Evolutionary conservation across 2,797 vertebrate species (phyloP).

Genomic region (Aphelocoma californica): DNA sequence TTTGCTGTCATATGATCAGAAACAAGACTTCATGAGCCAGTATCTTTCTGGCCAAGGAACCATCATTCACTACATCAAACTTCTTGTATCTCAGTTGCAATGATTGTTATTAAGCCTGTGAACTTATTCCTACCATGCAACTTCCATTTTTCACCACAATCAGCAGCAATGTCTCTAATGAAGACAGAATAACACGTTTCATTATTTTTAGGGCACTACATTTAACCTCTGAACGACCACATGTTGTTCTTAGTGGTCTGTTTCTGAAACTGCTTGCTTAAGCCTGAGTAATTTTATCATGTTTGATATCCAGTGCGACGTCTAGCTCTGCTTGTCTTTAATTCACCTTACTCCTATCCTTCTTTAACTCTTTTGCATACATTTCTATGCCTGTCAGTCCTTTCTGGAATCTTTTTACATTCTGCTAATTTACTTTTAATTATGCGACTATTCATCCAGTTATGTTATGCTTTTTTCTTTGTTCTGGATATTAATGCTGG

Average conservation of each 20-base stretch:
- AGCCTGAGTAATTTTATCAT: background rate
- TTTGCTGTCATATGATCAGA: background rate
- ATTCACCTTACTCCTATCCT: background rate
- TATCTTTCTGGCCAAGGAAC: background rate
- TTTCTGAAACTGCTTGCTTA: background rate
- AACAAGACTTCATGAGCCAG: accelerated
- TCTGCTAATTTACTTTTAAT: background rate
- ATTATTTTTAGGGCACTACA: background rate
- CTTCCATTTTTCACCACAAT: background rate
- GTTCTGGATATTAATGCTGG: background rate
- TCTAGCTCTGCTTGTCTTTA: background rate
- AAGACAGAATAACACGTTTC: background rate
- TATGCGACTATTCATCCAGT: background rate
- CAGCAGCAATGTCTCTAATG: background rate
- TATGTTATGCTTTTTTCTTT: background rate
- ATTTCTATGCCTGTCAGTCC: background rate
- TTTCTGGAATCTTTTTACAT: background rate
- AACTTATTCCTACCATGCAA: background rate
- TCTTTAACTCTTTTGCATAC: background rate
- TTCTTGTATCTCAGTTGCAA: background rate
- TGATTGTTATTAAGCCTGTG: background rate
- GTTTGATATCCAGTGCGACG: background rate
- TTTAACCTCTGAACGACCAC: background rate
- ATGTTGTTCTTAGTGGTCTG: background rate
- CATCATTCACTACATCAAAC: background rate